These are phyloP conservation scores for Zaprionus camerounensis DNA, from an alignment of 1,140 invertebrate genomes.

Conservation along the genomic window DNA sequence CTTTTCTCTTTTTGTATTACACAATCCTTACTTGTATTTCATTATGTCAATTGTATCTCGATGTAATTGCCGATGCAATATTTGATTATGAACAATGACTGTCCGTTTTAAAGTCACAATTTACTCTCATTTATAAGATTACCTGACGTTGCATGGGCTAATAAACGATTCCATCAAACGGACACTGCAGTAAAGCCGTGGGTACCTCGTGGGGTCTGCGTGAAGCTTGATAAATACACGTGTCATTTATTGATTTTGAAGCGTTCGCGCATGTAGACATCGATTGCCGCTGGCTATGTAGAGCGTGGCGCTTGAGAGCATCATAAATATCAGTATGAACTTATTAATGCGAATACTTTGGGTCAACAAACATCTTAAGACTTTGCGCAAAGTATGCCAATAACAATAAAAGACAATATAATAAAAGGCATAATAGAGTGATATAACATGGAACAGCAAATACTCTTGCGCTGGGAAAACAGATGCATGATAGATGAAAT, in stretches of 20 bases:
- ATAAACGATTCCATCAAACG: conserved; percentile 48
- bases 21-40: conserved; percentile 45
- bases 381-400: conserved; percentile 30
- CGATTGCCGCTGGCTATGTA: not conserved
- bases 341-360: conserved; percentile 21
- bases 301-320: not conserved
- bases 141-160: conserved; percentile 25
- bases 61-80: conserved; percentile 22
- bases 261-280: not conserved
- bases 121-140: conserved; percentile 56
- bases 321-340: conserved; percentile 7
- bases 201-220: conserved; percentile 49
- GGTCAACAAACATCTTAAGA: conserved; percentile 17
- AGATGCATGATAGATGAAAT: not conserved
- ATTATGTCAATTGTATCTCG: conserved; percentile 50
- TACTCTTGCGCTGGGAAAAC: not conserved
- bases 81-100: conserved; percentile 54
- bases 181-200: not conserved
- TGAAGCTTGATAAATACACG: conserved; percentile 41
- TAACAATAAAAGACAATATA: conserved; percentile 34
- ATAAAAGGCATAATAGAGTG: not conserved
- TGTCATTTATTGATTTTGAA: conserved; percentile 58
- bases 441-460: not conserved
- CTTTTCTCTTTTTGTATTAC: conserved; percentile 20
- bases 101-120: conserved; percentile 44